These are phyloP conservation scores for Sorex araneus DNA, from an alignment of 2,113 vertebrate species.

Conservation along the genomic window DNA sequence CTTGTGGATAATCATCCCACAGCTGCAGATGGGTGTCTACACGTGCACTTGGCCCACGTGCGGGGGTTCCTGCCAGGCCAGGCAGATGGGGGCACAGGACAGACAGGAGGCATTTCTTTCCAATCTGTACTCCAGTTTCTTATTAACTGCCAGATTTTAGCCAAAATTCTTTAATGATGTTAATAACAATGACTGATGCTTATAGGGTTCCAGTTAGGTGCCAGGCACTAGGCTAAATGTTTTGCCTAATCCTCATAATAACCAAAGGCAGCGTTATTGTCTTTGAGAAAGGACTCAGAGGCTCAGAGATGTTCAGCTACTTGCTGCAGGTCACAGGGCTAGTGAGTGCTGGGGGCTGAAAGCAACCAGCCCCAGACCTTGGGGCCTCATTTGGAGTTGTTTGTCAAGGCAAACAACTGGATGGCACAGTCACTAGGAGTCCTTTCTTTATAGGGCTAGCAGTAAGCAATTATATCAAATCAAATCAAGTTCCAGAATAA, in stretches of 20 bases:
- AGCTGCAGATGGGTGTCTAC: background rate
- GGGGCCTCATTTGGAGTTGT: background rate
- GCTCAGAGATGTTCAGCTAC: conserved; percentile 46
- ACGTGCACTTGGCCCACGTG: conserved; percentile 11
- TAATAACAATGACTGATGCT: background rate
- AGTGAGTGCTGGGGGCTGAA: background rate
- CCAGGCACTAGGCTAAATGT: background rate
- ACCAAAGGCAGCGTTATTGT: background rate
- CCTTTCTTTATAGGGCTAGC: background rate
- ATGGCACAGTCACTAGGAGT: no score
- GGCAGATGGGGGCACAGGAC: background rate
- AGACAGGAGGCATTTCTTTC: background rate
- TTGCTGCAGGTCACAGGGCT: background rate
- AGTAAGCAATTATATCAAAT: conserved; percentile 35
- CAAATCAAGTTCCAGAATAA: conserved; percentile 35
- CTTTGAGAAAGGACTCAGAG: background rate
- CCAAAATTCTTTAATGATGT: background rate
- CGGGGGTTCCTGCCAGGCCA: background rate
- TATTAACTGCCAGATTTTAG: background rate
- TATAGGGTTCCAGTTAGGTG: background rate
- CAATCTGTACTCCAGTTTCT: background rate
- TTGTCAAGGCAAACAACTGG: background rate
- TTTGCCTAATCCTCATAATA: background rate
- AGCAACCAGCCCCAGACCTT: background rate
- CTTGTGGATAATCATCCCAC: background rate